Evolutionary conservation across 2,113 vertebrate species (phyloP), one percentile per base, ranked within the genome.

Genomic region (Ciconia boyciana): DNA sequence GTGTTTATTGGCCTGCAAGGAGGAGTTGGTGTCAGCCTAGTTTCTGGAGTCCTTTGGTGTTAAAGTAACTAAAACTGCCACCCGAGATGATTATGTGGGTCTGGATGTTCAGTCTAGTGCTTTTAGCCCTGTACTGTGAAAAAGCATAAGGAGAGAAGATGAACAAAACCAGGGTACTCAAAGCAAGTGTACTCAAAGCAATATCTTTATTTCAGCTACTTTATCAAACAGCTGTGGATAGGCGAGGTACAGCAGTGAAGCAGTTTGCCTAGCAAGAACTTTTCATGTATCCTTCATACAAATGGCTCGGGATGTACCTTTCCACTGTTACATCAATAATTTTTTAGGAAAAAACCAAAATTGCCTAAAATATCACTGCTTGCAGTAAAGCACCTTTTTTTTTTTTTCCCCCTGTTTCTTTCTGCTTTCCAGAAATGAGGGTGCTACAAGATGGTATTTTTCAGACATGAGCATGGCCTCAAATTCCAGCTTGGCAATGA

Each of bases 171-270:
- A 61, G 17, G 19, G 13, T 20, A 60, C 52, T 84, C 68, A 11
- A 64, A 74, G 43, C 43, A 72, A 44, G 31, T 36, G 77, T 41
- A 58, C 57, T 82, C 69, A 58, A 82, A 95, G 95, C 87, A 81
- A 11, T 77, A 62, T 28, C 51, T 97, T 97, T 97, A 97, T 97
- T 97, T 83, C 55, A 51, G 66, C 58, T 74, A 4, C 82, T 91
- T 86, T 76, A 72, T 87, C 57, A 46, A 62, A 55, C 34, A 87
- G 36, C 51, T 39, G 51, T 7, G 60, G 71, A 7, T 10, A 77
- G 48, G 55, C 0, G 16, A 90, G 49, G 77, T 64, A 16, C 58
- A 81, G 52, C 52, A 87, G 17, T 14, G 72, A 84, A 83, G 87
- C 8, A 0, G 20, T 76, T 79, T 85, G 60, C 39, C 39, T 49